Evolutionary conservation across 2,888 invertebrate genomes (phyloP).

Genomic region (Schizaphis graminum): DNA sequence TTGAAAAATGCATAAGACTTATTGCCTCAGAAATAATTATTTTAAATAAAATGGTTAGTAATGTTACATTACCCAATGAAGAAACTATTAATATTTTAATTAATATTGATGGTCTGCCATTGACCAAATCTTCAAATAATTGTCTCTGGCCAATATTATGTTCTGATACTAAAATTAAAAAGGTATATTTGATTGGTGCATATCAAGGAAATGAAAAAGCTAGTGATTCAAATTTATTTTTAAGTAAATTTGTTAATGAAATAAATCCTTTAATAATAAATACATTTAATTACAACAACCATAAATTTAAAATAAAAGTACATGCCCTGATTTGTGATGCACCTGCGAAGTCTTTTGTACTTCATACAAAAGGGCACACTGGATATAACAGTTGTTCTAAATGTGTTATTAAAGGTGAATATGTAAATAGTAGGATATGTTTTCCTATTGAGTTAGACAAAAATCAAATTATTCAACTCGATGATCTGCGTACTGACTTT

Average conservation of each 20-base stretch:
- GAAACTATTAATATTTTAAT: too few species aligned
- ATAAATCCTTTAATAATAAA: neutral
- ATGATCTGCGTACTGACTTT: too few species aligned
- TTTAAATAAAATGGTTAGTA: neutral
- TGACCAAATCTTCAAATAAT: neutral
- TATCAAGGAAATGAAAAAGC: neutral
- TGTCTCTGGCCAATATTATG: neutral
- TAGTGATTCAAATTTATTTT: neutral
- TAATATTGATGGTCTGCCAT: too few species aligned
- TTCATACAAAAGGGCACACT: neutral
- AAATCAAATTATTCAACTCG: too few species aligned
- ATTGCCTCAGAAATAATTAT: neutral
- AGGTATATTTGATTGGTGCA: neutral
- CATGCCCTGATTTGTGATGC: neutral
- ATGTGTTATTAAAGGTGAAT: constrained; percentile 6
- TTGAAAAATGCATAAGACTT: neutral
- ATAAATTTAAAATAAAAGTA: neutral
- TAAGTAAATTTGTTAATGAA: neutral
- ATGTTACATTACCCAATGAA: neutral
- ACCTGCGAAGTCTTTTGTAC: neutral
- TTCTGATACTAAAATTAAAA: neutral
- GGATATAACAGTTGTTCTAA: constrained; percentile 5
- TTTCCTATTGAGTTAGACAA: neutral
- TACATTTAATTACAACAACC: neutral
- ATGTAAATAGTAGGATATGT: neutral